Evolutionary conservation across 2,888 invertebrate species (phyloP).

Genomic region (Mamestra brassicae): DNA sequence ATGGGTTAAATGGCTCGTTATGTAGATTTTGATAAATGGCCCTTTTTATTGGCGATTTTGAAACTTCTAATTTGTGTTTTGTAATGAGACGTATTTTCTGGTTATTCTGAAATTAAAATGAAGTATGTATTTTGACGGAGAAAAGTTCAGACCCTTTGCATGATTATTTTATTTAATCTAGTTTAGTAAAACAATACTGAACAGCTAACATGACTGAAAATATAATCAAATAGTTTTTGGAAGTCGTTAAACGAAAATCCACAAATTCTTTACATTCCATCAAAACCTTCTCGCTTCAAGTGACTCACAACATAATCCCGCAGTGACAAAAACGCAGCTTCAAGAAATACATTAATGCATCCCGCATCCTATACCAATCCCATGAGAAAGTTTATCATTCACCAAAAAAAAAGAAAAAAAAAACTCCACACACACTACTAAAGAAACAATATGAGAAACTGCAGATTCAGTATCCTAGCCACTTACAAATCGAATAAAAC

Average conservation of each 20-base stretch:
- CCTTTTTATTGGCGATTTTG: slow-evolving; percentile 31
- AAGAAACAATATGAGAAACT: slow-evolving; percentile 85
- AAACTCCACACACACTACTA: slow-evolving; percentile 67
- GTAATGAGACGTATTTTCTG: slow-evolving; percentile 5
- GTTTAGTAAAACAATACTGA: neutral
- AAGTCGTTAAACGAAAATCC: too few species aligned
- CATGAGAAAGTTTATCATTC: slow-evolving; percentile 66
- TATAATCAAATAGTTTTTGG: neutral
- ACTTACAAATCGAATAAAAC: slow-evolving; percentile 89
- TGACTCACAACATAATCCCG: neutral
- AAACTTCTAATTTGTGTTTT: slow-evolving; percentile 25
- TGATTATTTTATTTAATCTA: neutral
- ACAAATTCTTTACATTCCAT: too few species aligned
- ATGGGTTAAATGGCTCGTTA: slow-evolving; percentile 67
- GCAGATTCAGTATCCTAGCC: slow-evolving; percentile 83
- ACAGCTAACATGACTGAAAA: neutral
- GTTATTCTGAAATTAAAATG: slow-evolving; percentile 2
- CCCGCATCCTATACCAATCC: slow-evolving; percentile 44
- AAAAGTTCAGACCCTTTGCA: neutral
- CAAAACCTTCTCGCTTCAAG: neutral
- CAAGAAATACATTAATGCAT: slow-evolving; percentile 27
- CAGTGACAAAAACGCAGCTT: slow-evolving; percentile 22
- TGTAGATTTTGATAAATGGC: slow-evolving; percentile 55
- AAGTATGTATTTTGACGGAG: neutral
- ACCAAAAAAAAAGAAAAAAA: slow-evolving; percentile 64